Base-by-base conservation (phyloP, 2,113 vertebrate genomes). In the Psophia crepitans region DNA sequence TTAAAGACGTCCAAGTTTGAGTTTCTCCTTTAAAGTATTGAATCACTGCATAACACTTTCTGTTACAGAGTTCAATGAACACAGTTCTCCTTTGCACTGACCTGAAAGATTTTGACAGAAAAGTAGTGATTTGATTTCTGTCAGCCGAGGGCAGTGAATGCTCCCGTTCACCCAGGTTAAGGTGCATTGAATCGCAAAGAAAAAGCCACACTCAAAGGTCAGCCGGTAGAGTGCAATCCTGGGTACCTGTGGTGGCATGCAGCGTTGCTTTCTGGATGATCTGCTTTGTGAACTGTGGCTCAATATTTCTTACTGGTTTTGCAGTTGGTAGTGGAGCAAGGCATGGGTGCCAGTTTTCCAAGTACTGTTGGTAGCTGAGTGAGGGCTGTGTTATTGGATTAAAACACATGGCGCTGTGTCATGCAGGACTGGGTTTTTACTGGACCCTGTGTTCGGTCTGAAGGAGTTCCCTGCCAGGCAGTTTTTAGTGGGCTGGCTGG, bases 181-280 rank as follows among this genome's bases (percentile, higher is more conserved):
- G 24, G 23, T 68, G 51, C 28, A 12, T n/a, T n/a, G n/a, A n/a
- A n/a, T n/a, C n/a, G 7, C 53, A 33, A 66, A 85, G 41, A 39
- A 66, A 51, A 70, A 77, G 8, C 11, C 28, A 5, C 57, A 46
- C 30, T 68, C 21, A 15, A 5, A 64, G 33, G n/a, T 87, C 19
- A 21, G 26, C 21, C 69, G 64, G 5, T 15, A 26, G 77, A 17
- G 37, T 60, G 49, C 56, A 70, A 0, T 46, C 39, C 19, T 1
- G 1, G 15, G 21, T 77, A 26, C 78, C n/a, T 74, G 53, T 0
- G 0, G 60, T 44, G 70, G 64, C 37, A 69, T 0, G 3, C 64
- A 43, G 49, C 46, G 8, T 23, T 78, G 70, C 53, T 58, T 75
- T 54, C 82, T 95, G 86, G 43, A 24, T 18, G 18, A 61, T 37